phyloP scores from a whole-genome alignment of 2,888 invertebrate genomes.

The Pristionchus exspectatus region DNA sequence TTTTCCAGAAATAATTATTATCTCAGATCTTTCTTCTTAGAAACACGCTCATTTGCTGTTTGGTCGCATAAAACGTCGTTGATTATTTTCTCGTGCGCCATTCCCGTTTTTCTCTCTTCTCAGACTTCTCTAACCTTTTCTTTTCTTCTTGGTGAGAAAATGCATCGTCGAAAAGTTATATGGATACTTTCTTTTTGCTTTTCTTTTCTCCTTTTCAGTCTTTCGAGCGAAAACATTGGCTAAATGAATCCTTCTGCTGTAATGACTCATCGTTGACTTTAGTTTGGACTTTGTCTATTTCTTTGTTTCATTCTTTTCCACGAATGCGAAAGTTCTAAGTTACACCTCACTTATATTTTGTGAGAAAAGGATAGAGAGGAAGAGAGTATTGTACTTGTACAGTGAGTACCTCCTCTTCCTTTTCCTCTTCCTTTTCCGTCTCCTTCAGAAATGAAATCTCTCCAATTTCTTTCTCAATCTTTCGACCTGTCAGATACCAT shows the following conservation, averaged over 20 bases:
- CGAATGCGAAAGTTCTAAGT: neutral
- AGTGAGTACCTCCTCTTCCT: neutral
- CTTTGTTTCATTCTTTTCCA: neutral
- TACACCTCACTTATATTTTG: neutral
- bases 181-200: neutral
- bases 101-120: neutral
- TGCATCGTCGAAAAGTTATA: neutral
- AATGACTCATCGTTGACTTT: neutral
- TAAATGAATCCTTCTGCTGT: neutral
- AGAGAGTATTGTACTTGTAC: neutral
- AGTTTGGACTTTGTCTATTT: neutral
- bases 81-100: neutral
- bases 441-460: neutral
- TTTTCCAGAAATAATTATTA: neutral
- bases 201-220: neutral
- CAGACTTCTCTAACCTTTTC: neutral
- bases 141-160: neutral
- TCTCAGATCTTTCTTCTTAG: neutral
- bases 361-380: neutral
- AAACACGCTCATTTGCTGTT: neutral
- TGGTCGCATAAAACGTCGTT: neutral
- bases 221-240: neutral
- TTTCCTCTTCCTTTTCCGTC: neutral
- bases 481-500: neutral
- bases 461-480: neutral